These are phyloP conservation scores for Cyrtonyx montezumae DNA, from an alignment of 2,113 vertebrate species.

Conservation along the genomic window DNA sequence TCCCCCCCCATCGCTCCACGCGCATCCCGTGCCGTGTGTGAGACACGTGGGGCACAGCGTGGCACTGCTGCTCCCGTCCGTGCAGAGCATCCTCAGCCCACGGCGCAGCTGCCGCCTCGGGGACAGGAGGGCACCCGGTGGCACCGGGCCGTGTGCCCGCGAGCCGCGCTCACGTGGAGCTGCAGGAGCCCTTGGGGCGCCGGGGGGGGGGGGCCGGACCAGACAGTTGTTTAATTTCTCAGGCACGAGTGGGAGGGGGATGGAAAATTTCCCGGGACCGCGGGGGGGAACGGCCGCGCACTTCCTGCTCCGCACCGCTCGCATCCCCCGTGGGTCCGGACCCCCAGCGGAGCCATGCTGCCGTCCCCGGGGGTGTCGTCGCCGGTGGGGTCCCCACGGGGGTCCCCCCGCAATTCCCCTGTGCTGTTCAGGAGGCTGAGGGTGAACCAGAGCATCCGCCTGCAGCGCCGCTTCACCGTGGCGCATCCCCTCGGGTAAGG, in stretches of 20 bases:
- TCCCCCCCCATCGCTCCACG: too few relatives aligned
- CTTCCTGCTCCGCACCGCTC: neutral
- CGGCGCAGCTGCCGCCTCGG: neutral
- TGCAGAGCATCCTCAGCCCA: neutral
- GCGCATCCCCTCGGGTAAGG: conserved; percentile 92
- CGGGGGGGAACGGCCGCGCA: neutral
- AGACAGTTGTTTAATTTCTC: conserved; percentile 68
- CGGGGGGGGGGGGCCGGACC: conserved; percentile 14
- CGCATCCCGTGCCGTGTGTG: fast-evolving
- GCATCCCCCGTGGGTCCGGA: neutral
- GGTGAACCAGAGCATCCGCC: conserved; percentile 86
- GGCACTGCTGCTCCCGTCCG: fast-evolving
- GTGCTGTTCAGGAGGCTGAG: conserved; percentile 87
- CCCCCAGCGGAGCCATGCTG: conserved; percentile 39
- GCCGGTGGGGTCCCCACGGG: conserved; percentile 75
- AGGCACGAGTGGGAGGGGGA: conserved; percentile 59
- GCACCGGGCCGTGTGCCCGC: conserved; percentile 27
- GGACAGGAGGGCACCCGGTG: conserved; percentile 21
- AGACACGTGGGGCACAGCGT: fast-evolving
- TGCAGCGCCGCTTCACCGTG: conserved; percentile 92
- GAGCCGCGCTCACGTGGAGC: neutral
- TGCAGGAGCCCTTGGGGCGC: neutral
- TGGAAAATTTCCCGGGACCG: conserved; percentile 55
- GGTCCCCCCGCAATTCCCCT: conserved; percentile 77
- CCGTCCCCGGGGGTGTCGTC: conserved; percentile 76